Evolutionary conservation across 2,888 invertebrate genomes (phyloP), one percentile per base, ranked within the genome.

Genomic region (Plebejus melissa): DNA sequence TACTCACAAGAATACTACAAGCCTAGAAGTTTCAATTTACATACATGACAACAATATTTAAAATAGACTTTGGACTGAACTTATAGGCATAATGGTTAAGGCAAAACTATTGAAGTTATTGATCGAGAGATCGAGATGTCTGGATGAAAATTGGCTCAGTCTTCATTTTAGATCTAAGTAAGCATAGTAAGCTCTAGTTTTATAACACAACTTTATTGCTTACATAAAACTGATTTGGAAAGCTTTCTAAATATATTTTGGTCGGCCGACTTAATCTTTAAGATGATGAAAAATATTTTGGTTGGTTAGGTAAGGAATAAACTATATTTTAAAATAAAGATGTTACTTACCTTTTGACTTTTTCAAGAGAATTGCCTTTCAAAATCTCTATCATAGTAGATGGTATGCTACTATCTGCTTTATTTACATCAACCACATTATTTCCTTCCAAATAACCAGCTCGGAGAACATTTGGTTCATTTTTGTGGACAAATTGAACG

Each of bases 351-450:
- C 82, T 79, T 71, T 83, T 84, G 76, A 89, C 88, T 83, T 86
- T 88, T 76, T 83, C 87, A 76, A 86, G 79, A 41, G 78, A 82
- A 76, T 88, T 87, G 77, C 87, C 89, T 76, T 85, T 86, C 71
- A 95, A 86, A 75, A 95, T 91, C 6, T 86, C 87, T 46, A 94
- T 78, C 80, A 95, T 83, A 28, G 93, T 93, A 5, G 80, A 80
- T 1, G 94, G 88, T 6, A 94, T 82, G 7, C 83, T 81, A 0
- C 84, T 79, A 46, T 94, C 90, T 1, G 95, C 89, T 80, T 96
- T 95, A 78, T 96, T 94, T 79, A 97, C 94, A 80, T 96, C 96
- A 1, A 96, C 95, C 6, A 96, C 95, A 38, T 95, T 95, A 75
- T 95, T 91, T 16, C 94, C 93, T 1, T 95, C 93, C 50, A 96